phyloP scores from a whole-genome alignment of 2,888 invertebrate genomes.

The Synanthedon formicaeformis region DNA sequence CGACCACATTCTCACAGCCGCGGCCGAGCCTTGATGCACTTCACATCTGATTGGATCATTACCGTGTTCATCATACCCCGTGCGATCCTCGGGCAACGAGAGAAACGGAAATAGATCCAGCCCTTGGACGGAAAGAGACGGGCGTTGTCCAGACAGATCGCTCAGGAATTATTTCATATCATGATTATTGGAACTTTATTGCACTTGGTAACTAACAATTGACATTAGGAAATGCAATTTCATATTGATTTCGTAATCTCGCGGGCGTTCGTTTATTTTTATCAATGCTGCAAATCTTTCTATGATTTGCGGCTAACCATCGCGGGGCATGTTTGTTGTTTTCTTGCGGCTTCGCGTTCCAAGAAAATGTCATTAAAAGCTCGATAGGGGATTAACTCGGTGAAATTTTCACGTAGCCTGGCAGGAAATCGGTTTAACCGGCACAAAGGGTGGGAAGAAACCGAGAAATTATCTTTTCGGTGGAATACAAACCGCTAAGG shows the following conservation, averaged over 20 bases:
- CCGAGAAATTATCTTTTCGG: constrained; percentile 65
- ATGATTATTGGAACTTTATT: constrained; percentile 72
- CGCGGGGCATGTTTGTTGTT: constrained; percentile 48
- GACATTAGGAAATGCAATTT: constrained; percentile 72
- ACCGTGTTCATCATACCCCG: constrained; percentile 70
- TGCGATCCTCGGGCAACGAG: constrained; percentile 58
- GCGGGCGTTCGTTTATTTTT: constrained; percentile 57
- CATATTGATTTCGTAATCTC: constrained; percentile 69
- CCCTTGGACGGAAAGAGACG: constrained; percentile 24
- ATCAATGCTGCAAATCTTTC: constrained; percentile 67
- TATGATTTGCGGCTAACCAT: constrained; percentile 69
- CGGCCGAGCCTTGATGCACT: constrained; percentile 64
- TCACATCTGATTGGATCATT: constrained; percentile 71
- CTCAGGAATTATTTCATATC: constrained; percentile 67
- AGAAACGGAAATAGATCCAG: constrained; percentile 27
- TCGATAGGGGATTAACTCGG: constrained; percentile 61
- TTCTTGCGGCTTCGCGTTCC: constrained; percentile 53
- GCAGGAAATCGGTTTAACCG: constrained; percentile 63
- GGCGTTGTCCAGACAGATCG: constrained; percentile 44
- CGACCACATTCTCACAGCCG: constrained; percentile 67
- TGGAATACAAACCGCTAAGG: constrained; percentile 63
- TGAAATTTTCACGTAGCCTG: constrained; percentile 64
- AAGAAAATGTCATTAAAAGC: constrained; percentile 66
- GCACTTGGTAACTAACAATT: constrained; percentile 71
- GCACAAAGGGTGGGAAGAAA: constrained; percentile 65